Base-by-base conservation (phyloP, 2,888 invertebrate genomes). In the Stegophylla sp. region DNA sequence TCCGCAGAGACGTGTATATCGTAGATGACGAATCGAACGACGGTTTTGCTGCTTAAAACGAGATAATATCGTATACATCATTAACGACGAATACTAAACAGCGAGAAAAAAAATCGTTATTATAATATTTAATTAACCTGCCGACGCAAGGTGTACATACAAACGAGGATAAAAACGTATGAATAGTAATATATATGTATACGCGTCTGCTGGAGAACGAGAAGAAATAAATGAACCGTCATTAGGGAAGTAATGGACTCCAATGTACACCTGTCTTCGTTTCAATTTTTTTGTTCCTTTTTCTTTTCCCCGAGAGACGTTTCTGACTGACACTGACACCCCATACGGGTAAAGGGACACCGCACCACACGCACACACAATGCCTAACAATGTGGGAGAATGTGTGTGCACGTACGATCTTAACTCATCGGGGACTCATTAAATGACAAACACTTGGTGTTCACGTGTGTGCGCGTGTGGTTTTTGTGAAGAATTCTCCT, bases 381-480 rank as follows among this genome's bases (percentile, higher is more conserved):
- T 61, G n/a, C n/a, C 20, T 17, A 34, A 74, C 43, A 67, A 63
- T 63, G 43, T 77, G 67, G 43, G 45, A 56, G 45, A 67, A 59
- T 28, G 2, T 7, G 34, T 34, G 34, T 34, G 7, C 34, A 34
- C 34, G 34, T 59, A 77, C 45, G 34, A 69, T 77, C 69, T 61
- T 28, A 59, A 77, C 69, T 59, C 66, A 17, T 48, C 20, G 51
- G 66, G 69, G 67, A 77, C 77, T 67, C 77, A 34, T 48, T 69
- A 67, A 77, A 77, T 20, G 48, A 77, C 45, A 34, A 69, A 77
- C 77, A 69, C 67, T 77, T 77, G 77, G 67, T 23, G 74, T 64
- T 75, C 74, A 75, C 34, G 12, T 75, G 74, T 75, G 74, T 75
- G 20, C 34, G 12, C 63, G 74, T 75, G 74, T 75, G 20, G 61